phyloP scores from a whole-genome alignment of 2,888 invertebrate genomes.

The Trissonchulus latispiculum region DNA sequence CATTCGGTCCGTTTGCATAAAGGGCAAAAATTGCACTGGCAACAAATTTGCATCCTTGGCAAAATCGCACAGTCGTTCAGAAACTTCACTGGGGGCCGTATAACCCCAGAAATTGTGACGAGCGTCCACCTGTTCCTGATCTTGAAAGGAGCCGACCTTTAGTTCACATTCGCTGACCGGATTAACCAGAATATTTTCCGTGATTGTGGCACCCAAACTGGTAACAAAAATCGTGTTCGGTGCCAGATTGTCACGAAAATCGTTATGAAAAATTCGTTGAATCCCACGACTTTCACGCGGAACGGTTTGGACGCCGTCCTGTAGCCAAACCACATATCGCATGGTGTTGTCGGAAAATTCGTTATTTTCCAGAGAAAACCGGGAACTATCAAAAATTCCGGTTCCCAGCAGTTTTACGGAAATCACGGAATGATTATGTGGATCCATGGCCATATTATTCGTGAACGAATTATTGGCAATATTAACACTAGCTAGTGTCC shows the following conservation, averaged over 20 bases:
- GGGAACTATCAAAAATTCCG: not conserved
- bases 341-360: not conserved
- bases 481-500: not conserved
- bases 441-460: not conserved
- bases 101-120: constrained; percentile 15
- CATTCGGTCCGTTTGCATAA: not conserved
- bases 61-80: constrained; percentile 17
- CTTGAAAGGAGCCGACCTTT: not conserved
- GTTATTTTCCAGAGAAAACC: not conserved
- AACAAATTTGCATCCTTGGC: constrained; percentile 5
- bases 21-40: not conserved
- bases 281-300: not conserved
- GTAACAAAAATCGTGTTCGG: not conserved
- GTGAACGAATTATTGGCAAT: not conserved
- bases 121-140: constrained; percentile 7
- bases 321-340: not conserved
- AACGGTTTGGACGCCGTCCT: not conserved
- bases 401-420: not conserved
- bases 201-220: not conserved
- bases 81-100: not conserved
- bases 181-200: not conserved
- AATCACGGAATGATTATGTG: not conserved
- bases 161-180: constrained; percentile 19
- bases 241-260: not conserved
- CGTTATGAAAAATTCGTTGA: not conserved